Conservation (phyloP, 2,888 invertebrate species). For the Stenichneumon culpator region DNA sequence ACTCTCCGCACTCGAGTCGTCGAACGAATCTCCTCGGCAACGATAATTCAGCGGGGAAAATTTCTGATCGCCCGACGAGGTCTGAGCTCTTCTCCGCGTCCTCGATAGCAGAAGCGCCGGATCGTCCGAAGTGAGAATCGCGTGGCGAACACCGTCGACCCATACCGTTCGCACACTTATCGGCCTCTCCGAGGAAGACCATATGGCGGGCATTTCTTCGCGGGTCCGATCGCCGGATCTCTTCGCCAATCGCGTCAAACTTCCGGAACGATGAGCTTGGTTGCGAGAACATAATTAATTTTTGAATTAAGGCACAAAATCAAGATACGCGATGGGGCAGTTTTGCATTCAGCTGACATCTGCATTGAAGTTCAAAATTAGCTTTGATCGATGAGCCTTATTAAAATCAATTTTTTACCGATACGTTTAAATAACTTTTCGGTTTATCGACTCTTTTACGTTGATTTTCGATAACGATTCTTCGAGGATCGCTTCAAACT, state of each 20-base stretch:
- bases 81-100: conserved; percentile 73
- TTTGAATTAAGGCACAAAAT: not conserved
- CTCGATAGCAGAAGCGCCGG: conserved; percentile 81
- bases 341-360: not conserved
- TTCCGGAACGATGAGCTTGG: not conserved
- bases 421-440: too few species aligned
- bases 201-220: conserved; percentile 85
- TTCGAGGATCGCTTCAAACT: not conserved
- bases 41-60: conserved; percentile 73
- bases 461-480: too few species aligned
- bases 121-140: conserved; percentile 89
- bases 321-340: not conserved
- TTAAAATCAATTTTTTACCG: not conserved
- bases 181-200: conserved; percentile 87
- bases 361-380: conserved; percentile 1
- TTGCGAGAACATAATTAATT: conserved; percentile 16
- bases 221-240: not conserved
- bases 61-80: conserved; percentile 72
- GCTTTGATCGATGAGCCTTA: not conserved
- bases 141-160: conserved; percentile 91
- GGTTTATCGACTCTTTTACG: too few species aligned
- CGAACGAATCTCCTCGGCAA: conserved; percentile 62
- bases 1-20: conserved; percentile 71
- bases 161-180: conserved; percentile 88
- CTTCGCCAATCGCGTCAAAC: not conserved